Evolutionary conservation across 2,797 vertebrate genomes (phyloP).

Genomic region (Hippopotamyrus pictus): DNA sequence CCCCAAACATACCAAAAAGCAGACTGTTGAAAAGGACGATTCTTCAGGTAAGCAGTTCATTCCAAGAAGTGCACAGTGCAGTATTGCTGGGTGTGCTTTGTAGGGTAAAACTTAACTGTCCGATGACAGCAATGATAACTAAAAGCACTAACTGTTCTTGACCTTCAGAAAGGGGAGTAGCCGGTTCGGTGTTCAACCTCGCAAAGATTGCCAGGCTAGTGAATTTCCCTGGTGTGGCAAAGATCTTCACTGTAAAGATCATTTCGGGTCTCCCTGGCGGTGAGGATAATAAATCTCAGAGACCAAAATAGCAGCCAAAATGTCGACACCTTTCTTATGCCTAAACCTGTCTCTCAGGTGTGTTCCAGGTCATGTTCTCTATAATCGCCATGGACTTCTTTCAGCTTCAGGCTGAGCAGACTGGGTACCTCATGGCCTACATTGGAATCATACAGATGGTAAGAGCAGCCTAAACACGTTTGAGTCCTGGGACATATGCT

Average conservation of each 20-base stretch:
- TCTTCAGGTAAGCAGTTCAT: slow-evolving; percentile 54
- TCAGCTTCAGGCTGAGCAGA: slow-evolving; percentile 70
- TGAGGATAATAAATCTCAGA: slow-evolving; percentile 44
- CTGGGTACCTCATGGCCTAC: slow-evolving; percentile 84
- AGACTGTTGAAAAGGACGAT: slow-evolving; percentile 21
- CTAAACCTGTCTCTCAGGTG: slow-evolving; percentile 53
- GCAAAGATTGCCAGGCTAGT: slow-evolving; percentile 72
- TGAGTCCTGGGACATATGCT: not conserved
- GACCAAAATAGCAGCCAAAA: not conserved
- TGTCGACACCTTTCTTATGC: not conserved
- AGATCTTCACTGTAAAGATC: slow-evolving; percentile 77
- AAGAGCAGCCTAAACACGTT: slow-evolving; percentile 30
- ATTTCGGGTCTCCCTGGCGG: slow-evolving; percentile 75
- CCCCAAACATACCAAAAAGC: slow-evolving; percentile 67
- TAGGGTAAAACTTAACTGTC: not conserved
- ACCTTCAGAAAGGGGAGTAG: slow-evolving; percentile 35
- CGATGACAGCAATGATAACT: not conserved
- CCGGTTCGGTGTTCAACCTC: slow-evolving; percentile 68
- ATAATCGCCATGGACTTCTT: slow-evolving; percentile 85
- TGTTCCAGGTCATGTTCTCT: slow-evolving; percentile 90
- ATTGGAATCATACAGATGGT: slow-evolving; percentile 86
- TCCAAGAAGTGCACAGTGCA: not conserved
- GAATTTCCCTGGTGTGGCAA: slow-evolving; percentile 71
- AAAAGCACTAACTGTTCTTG: not conserved
- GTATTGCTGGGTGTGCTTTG: not conserved